phyloP scores from a whole-genome alignment of 2,888 invertebrate genomes.

The Lasioglossum lativentre region DNA sequence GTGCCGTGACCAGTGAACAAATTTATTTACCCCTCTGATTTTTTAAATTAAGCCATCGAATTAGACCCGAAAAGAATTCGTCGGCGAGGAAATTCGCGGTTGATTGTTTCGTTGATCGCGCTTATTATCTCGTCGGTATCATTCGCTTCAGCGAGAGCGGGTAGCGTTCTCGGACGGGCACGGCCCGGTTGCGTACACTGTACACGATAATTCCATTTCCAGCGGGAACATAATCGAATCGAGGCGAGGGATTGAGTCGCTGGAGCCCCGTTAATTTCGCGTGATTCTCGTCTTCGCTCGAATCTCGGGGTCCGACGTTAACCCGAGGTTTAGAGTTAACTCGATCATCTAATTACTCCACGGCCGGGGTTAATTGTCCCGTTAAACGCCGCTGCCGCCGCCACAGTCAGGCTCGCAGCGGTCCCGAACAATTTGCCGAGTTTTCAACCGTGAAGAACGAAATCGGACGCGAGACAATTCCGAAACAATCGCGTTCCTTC shows the following conservation, averaged over 20 bases:
- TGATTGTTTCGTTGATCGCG: neutral
- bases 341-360: constrained; percentile 82
- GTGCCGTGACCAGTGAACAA: neutral
- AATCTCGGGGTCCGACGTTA: constrained; percentile 72
- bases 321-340: constrained; percentile 80
- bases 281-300: constrained; percentile 38
- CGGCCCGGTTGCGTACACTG: neutral
- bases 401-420: neutral
- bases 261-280: constrained; percentile 2
- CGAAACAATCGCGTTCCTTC: neutral
- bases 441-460: neutral
- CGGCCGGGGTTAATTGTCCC: constrained; percentile 81
- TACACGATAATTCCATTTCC: constrained; percentile 7
- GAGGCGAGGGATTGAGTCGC: neutral
- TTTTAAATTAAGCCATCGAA: neutral
- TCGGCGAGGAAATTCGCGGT: neutral
- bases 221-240: constrained; percentile 8
- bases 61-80: neutral
- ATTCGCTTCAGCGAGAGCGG: neutral
- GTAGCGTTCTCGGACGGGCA: neutral
- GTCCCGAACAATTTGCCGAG: neutral
- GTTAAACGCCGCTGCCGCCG: constrained; percentile 70
- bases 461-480: neutral
- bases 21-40: neutral
- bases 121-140: neutral